Percentiles rank a stretch among this genome's conserved stretches.
These are phyloP conservation scores for Drosophila orosa DNA, from an alignment of 1,140 invertebrate genomes.

Conservation along the genomic window DNA sequence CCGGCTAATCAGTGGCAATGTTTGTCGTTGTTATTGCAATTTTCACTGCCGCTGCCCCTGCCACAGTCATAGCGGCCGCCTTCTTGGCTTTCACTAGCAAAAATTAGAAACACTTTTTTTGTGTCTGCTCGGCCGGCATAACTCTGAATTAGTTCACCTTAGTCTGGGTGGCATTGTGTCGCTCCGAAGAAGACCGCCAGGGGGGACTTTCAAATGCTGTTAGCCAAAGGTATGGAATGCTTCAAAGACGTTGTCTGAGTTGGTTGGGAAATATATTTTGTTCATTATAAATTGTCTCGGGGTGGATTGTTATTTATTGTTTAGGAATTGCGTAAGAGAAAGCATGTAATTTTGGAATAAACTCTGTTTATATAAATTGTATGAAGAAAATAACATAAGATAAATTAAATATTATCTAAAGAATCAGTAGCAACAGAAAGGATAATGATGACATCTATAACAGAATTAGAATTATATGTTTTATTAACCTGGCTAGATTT, in stretches of 20 bases:
- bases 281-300: background rate
- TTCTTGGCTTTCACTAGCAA: constrained; percentile 72
- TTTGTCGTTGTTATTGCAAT: constrained; percentile 32
- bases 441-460: background rate
- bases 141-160: constrained; percentile 60
- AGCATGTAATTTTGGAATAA: background rate
- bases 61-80: constrained; percentile 18
- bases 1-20: constrained; percentile 62
- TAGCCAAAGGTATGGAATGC: constrained; percentile 6
- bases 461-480: background rate
- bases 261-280: background rate
- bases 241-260: background rate
- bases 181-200: constrained; percentile 1
- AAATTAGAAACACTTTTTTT: constrained; percentile 51
- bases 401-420: background rate
- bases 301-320: background rate
- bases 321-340: background rate
- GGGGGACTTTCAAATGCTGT: constrained; percentile 13
- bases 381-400: too few relatives aligned
- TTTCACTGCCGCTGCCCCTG: constrained; percentile 7
- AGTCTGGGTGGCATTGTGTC: constrained; percentile 43
- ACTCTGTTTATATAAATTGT: background rate
- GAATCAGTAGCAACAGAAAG: background rate
- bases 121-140: constrained; percentile 41
- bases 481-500: background rate